A percentile compares a stretch with the other conserved stretches of the same genome.
Evolutionary conservation across 2,888 invertebrate species (phyloP).

Genomic region (Xanthia icteritia): DNA sequence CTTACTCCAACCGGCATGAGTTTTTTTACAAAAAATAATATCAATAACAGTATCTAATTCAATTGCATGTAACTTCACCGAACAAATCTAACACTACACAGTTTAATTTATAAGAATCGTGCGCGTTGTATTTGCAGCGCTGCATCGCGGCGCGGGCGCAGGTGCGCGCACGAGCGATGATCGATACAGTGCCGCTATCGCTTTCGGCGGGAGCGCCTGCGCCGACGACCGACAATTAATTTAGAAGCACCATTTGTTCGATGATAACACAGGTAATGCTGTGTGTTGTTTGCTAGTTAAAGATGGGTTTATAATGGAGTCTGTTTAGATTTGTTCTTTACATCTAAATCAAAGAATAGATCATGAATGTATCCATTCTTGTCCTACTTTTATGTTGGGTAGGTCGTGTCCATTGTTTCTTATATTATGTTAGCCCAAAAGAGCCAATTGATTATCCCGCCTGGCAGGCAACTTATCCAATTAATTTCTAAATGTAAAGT

Average conservation of each 20-base stretch:
- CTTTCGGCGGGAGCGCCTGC: slow-evolving; percentile 60
- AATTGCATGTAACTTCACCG: slow-evolving; percentile 45
- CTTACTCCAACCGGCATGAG: too few relatives aligned
- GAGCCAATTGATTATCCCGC: background rate
- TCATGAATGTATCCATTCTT: too few relatives aligned
- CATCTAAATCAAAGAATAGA: background rate
- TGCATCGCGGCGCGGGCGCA: slow-evolving; percentile 53
- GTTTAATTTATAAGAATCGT: slow-evolving; percentile 68
- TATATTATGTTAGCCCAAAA: background rate
- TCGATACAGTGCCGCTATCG: slow-evolving; percentile 67
- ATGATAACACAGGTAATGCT: slow-evolving; percentile 66
- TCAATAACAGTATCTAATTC: slow-evolving; percentile 53
- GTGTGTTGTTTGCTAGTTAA: slow-evolving; percentile 61
- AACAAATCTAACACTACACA: slow-evolving; percentile 61
- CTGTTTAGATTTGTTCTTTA: background rate
- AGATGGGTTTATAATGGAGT: slow-evolving; percentile 36
- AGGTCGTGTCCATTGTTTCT: background rate
- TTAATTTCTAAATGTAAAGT: background rate
- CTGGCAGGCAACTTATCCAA: background rate
- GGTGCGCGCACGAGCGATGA: slow-evolving; percentile 67
- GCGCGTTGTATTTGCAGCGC: slow-evolving; percentile 53
- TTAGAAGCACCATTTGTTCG: slow-evolving; percentile 68
- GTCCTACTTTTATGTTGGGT: background rate
- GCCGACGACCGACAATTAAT: slow-evolving; percentile 67
- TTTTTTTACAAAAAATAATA: slow-evolving; percentile 32